Conservation (phyloP, 2,797 vertebrate species). For the Xenopus petersii region DNA sequence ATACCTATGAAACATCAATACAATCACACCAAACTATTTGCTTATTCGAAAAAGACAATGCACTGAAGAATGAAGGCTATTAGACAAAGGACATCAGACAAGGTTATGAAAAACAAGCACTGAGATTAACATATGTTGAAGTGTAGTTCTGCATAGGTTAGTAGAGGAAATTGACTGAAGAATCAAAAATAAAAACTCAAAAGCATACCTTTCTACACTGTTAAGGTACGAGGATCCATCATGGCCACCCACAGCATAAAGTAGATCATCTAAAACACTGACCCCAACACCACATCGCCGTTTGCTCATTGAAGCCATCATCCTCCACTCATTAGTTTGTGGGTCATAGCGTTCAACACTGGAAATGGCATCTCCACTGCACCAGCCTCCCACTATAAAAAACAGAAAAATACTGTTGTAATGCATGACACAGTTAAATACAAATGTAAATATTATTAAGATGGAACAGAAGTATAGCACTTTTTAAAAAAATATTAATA, state of each 20-base stretch:
- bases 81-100: too few species aligned
- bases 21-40: too few species aligned
- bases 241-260: constrained; percentile 96
- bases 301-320: constrained; percentile 99
- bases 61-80: too few species aligned
- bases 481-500: too few species aligned
- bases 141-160: too few species aligned
- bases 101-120: too few species aligned
- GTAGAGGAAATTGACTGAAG: too few species aligned
- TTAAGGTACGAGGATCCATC: constrained; percentile 97
- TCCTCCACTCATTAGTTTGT: constrained; percentile 97
- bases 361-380: constrained; percentile 96
- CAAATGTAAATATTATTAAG: not conserved
- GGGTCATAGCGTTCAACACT: constrained; percentile 97
- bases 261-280: constrained; percentile 92
- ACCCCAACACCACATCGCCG: constrained; percentile 94
- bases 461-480: not conserved
- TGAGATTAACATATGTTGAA: too few species aligned
- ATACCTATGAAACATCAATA: constrained; percentile 69
- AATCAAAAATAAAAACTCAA: not conserved
- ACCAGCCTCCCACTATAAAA: constrained; percentile 88
- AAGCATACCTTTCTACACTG: constrained; percentile 89
- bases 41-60: too few species aligned
- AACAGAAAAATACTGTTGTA: not conserved
- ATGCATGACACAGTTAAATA: not conserved